These are phyloP conservation scores for Lytechinus pictus DNA, from an alignment of 35 echinoderm and acorn worm species.

Conservation along the genomic window DNA sequence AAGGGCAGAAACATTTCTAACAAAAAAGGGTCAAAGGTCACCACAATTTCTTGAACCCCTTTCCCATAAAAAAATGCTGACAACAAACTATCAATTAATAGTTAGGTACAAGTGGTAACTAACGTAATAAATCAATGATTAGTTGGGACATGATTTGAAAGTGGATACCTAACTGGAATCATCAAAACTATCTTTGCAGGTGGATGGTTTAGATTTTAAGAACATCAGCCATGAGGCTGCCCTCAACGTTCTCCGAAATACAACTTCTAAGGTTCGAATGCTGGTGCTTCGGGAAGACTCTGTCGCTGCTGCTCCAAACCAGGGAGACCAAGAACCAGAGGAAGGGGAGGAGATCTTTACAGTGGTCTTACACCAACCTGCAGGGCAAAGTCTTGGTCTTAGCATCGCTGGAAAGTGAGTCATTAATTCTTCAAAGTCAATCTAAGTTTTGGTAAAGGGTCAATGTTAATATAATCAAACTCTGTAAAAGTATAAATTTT, in stretches of 20 bases:
- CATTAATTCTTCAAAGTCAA: background rate
- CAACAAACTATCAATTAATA: no score
- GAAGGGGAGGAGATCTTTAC: constrained; percentile 52
- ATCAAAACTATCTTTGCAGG: constrained; percentile 46
- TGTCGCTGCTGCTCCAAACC: background rate
- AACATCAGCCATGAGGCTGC: constrained; percentile 77
- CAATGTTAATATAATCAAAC: no score
- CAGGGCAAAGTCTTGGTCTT: constrained; percentile 75
- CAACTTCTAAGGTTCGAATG: constrained; percentile 75
- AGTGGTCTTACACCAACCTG: constrained; percentile 71
- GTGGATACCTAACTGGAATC: no score
- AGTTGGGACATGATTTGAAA: no score
- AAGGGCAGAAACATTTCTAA: no score
- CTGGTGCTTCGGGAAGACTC: constrained; percentile 78
- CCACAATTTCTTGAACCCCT: no score
- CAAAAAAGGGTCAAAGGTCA: no score
- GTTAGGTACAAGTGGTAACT: no score
- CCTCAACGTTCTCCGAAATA: constrained; percentile 66
- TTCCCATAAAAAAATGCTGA: no score
- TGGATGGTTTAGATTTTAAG: constrained; percentile 76
- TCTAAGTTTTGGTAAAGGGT: no score
- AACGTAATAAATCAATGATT: no score
- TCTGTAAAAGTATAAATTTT: no score
- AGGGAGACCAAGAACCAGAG: background rate
- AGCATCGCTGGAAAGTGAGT: constrained; percentile 81